phyloP scores from a whole-genome alignment of 2,113 vertebrate species.

The Elephas maximus region DNA sequence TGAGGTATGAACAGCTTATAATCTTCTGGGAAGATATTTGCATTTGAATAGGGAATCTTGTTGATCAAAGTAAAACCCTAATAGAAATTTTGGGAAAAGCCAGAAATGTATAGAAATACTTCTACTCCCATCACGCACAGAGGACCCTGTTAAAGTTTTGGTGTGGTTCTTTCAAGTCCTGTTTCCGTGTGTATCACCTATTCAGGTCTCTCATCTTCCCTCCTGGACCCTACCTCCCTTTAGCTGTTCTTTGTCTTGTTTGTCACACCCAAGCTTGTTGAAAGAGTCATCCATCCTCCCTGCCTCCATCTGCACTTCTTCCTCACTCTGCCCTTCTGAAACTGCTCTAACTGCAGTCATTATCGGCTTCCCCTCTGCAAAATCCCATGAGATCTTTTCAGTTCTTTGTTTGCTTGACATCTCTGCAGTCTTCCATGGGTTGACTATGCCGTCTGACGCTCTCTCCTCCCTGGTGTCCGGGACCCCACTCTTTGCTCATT shows the following conservation, averaged over 20 bases:
- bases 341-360: background rate
- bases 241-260: background rate
- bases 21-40: background rate
- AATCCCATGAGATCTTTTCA: background rate
- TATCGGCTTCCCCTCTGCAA: background rate
- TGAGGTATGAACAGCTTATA: background rate
- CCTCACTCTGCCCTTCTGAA: background rate
- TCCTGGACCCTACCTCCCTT: background rate
- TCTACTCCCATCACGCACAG: background rate
- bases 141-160: background rate
- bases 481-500: too few species aligned
- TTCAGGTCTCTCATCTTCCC: background rate
- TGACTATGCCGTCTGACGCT: too few species aligned
- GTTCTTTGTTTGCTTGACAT: too few species aligned
- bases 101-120: background rate
- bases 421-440: too few species aligned
- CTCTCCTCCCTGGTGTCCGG: too few species aligned
- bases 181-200: background rate
- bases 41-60: background rate
- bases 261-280: background rate
- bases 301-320: background rate
- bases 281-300: background rate
- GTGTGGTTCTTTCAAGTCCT: background rate
- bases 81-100: background rate
- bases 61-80: background rate